A percentile compares a stretch with the other conserved stretches of the same genome.
These are phyloP conservation scores for Pyrrhia umbra DNA, from an alignment of 2,888 invertebrate species.

Conservation along the genomic window DNA sequence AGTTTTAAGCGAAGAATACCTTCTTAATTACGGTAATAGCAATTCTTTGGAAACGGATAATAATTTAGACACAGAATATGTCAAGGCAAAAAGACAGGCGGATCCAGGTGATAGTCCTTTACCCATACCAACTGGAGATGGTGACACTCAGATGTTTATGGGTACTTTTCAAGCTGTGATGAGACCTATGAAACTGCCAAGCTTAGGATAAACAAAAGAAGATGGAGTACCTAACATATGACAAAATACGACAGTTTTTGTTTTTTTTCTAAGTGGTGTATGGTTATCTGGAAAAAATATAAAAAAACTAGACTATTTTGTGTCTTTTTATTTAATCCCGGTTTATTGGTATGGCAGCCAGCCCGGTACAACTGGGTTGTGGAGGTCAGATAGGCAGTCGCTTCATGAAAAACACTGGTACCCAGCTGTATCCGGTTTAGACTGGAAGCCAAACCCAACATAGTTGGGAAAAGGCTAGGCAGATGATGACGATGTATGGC, in stretches of 20 bases:
- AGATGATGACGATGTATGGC: no score
- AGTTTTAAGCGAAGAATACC: constrained; percentile 23
- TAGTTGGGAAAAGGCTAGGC: no score
- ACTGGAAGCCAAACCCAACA: no score
- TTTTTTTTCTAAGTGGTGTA: background rate
- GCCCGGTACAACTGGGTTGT: no score
- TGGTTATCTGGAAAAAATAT: background rate
- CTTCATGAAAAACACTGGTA: no score
- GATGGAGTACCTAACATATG: background rate
- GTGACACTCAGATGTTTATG: constrained; percentile 68
- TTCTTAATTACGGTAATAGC: constrained; percentile 26
- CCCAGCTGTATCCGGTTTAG: no score
- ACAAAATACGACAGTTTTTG: background rate
- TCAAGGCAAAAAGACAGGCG: constrained; percentile 57
- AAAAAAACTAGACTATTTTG: background rate
- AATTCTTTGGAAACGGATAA: constrained; percentile 20
- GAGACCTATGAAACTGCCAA: constrained; percentile 67
- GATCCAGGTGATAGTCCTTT: constrained; percentile 17
- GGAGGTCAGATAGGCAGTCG: no score
- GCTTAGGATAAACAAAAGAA: constrained; percentile 26
- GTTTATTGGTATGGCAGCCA: no score
- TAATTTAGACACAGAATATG: constrained; percentile 1
- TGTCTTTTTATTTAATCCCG: background rate
- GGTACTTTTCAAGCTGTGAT: constrained; percentile 75
- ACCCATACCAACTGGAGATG: constrained; percentile 44